A percentile compares a stretch with the other conserved stretches of the same genome.
These are phyloP conservation scores for Caenorhabditis plicata DNA, from an alignment of 2,888 invertebrate species.

Conservation along the genomic window DNA sequence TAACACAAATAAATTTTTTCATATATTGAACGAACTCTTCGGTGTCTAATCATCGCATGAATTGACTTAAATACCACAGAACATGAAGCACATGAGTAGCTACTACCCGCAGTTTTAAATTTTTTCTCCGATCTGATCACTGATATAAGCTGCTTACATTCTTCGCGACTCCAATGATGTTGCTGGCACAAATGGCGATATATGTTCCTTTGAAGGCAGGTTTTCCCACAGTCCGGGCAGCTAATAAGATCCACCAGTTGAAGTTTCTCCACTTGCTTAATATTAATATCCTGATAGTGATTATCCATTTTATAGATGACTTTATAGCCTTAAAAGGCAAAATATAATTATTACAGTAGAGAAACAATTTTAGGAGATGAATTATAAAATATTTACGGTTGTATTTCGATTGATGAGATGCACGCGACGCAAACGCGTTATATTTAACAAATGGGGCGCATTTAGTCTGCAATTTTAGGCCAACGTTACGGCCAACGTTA, in stretches of 20 bases:
- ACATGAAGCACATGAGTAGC: slow-evolving; percentile 5
- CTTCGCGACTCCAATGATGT: slow-evolving; percentile 19
- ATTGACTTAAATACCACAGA: slow-evolving; percentile 4
- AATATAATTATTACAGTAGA: too few species aligned
- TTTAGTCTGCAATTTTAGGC: too few species aligned
- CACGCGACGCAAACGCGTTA: too few species aligned
- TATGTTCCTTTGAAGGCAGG: slow-evolving; percentile 25
- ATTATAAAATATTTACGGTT: too few species aligned
- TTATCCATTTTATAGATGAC: too few species aligned
- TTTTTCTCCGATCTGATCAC: slow-evolving; percentile 20
- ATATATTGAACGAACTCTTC: slow-evolving; percentile 6
- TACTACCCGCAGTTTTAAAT: not conserved
- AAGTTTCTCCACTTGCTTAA: not conserved
- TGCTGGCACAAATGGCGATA: slow-evolving; percentile 19
- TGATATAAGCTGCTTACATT: slow-evolving; percentile 11
- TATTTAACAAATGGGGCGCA: too few species aligned
- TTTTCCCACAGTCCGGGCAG: slow-evolving; percentile 16
- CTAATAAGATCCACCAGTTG: slow-evolving; percentile 8
- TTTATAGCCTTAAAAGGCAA: too few species aligned
- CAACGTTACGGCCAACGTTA: too few species aligned
- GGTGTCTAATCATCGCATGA: slow-evolving; percentile 8
- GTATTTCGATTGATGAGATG: too few species aligned
- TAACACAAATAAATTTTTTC: not conserved
- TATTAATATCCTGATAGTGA: too few species aligned
- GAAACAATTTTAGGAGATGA: too few species aligned